Percentiles rank a stretch among this genome's conserved stretches.
These are phyloP conservation scores for Leptopilina syphax DNA, from an alignment of 2,888 invertebrate species.

Conservation along the genomic window DNA sequence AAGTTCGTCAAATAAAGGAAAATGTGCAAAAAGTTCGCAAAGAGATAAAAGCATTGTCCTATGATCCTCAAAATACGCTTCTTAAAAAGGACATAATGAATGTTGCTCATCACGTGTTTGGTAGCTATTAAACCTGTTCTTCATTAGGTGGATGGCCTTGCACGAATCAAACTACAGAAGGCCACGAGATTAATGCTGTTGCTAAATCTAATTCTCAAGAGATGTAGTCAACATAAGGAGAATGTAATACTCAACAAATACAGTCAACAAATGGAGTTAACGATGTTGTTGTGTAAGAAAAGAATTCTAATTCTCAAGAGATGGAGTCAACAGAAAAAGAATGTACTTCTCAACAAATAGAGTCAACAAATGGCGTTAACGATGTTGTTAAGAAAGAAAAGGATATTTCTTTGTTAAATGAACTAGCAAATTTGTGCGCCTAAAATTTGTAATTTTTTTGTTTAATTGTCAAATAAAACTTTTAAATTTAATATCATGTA, in stretches of 20 bases:
- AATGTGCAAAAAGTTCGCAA: not conserved
- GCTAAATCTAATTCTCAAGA: too few relatives aligned
- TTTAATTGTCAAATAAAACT: not conserved
- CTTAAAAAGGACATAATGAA: not conserved
- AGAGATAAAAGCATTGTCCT: not conserved
- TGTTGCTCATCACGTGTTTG: not conserved
- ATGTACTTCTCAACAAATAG: too few relatives aligned
- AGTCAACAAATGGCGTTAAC: not conserved
- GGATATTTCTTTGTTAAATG: not conserved
- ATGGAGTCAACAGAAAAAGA: not conserved
- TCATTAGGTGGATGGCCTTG: not conserved
- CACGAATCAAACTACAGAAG: not conserved
- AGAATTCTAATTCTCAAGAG: not conserved
- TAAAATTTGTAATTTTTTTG: too few relatives aligned
- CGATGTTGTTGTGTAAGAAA: too few relatives aligned
- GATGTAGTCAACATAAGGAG: too few relatives aligned
- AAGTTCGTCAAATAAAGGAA: not conserved
- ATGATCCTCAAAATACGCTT: not conserved
- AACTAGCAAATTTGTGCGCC: not conserved
- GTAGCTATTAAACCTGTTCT: not conserved
- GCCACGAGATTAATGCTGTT: not conserved
- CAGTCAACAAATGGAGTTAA: too few relatives aligned
- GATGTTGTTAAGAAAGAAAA: not conserved
- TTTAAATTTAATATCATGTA: too few relatives aligned
- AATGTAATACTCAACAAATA: too few relatives aligned